Conservation (phyloP, 2,113 vertebrate species). For the Gracilinanus agilis region DNA sequence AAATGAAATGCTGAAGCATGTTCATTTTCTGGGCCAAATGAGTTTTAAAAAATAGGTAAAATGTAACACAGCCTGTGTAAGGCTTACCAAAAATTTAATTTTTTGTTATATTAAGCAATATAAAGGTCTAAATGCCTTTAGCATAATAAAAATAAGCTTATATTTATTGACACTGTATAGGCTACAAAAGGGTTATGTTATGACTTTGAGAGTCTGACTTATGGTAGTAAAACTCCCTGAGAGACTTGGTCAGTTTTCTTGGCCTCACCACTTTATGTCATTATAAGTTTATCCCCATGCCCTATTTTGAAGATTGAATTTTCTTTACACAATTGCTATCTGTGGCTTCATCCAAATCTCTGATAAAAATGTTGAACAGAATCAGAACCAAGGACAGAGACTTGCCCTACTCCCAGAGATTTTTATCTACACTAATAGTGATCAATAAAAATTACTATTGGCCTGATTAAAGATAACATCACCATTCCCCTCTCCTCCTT, state of each 20-base stretch:
- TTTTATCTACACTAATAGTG: background rate
- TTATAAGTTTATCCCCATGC: background rate
- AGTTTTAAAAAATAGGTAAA: slow-evolving; percentile 1
- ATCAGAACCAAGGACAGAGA: background rate
- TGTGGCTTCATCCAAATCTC: background rate
- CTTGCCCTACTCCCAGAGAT: background rate
- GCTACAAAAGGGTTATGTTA: background rate
- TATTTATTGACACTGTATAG: background rate
- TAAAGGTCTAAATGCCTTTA: slow-evolving; percentile 3
- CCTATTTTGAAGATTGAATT: background rate
- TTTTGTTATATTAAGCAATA: slow-evolving; percentile 22
- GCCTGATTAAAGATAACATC: background rate
- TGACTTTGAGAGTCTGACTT: background rate
- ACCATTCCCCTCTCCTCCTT: background rate
- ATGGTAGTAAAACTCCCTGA: background rate
- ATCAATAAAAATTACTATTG: background rate
- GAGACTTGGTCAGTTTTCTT: background rate
- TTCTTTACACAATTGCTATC: background rate
- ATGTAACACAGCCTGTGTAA: background rate
- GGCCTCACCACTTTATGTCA: background rate
- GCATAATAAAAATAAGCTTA: background rate
- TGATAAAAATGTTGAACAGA: background rate
- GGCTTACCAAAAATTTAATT: slow-evolving; percentile 12
- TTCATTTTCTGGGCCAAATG: background rate
- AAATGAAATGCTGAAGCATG: slow-evolving; percentile 40